Conservation (phyloP, 2,113 vertebrate species). For the Cyprinodon variegatus region DNA sequence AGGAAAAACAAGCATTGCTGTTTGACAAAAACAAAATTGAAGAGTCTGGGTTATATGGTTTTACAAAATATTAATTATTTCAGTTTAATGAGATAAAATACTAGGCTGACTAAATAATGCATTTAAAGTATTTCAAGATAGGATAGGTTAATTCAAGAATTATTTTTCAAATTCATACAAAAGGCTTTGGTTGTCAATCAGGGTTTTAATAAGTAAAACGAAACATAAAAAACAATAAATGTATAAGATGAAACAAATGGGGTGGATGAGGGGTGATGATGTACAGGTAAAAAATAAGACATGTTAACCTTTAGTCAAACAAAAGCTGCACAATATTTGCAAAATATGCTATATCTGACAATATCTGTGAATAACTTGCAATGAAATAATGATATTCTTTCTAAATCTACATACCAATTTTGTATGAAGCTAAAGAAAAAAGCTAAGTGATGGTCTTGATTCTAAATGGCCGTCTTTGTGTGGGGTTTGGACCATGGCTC, state of each 20-base stretch:
- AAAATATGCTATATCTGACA: neutral
- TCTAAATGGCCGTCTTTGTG: no score
- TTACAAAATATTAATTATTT: neutral
- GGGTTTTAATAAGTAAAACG: neutral
- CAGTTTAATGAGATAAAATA: neutral
- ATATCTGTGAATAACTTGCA: neutral
- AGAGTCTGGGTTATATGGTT: neutral
- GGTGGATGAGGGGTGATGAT: constrained; percentile 2
- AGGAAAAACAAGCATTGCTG: constrained; percentile 1
- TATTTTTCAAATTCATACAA: neutral
- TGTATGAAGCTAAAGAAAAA: no score
- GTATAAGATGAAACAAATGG: constrained; percentile 17
- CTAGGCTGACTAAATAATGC: neutral
- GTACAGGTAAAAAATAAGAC: neutral
- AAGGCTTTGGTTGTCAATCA: neutral
- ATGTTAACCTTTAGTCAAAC: no score
- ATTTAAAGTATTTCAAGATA: neutral
- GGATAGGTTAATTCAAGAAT: neutral
- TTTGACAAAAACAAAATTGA: neutral
- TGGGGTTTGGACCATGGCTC: no score
- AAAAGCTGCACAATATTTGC: neutral
- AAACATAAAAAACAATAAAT: neutral
- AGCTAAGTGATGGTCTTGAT: no score
- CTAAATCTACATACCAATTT: neutral
- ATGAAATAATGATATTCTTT: neutral